Conservation (phyloP, 2,113 vertebrate species). For the human (Homo sapiens) region DNA sequence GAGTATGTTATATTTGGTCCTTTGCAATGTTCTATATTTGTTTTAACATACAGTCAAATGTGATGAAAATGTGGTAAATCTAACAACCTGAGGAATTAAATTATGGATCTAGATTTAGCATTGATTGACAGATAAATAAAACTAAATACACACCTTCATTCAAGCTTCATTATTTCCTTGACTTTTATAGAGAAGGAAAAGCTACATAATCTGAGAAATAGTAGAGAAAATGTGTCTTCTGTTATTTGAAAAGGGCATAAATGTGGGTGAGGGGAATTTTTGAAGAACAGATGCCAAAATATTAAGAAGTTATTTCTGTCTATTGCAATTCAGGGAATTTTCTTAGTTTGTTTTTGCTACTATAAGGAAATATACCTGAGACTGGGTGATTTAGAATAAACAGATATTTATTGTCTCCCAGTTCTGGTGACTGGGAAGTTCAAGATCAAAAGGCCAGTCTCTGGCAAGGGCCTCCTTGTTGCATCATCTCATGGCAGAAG, state of each 20-base stretch:
- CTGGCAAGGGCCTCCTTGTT: not conserved
- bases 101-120: not conserved
- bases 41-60: conserved; percentile 40
- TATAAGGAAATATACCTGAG: not conserved
- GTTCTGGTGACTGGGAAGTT: not conserved
- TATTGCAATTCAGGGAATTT: not conserved
- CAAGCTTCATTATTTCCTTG: conserved; percentile 5
- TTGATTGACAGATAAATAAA: conserved; percentile 33
- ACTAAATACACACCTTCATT: not conserved
- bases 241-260: not conserved
- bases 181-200: conserved; percentile 22
- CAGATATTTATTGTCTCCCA: not conserved
- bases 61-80: not conserved
- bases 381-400: not conserved
- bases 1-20: not conserved
- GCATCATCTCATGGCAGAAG: not conserved
- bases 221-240: not conserved
- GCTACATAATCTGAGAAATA: not conserved
- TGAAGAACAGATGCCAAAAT: not conserved
- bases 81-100: conserved; percentile 18
- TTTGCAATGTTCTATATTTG: not conserved
- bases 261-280: not conserved
- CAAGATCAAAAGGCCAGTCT: not conserved
- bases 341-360: not conserved
- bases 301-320: not conserved